These are phyloP conservation scores for Platycheirus albimanus DNA, from an alignment of 2,888 invertebrate genomes.

Conservation along the genomic window DNA sequence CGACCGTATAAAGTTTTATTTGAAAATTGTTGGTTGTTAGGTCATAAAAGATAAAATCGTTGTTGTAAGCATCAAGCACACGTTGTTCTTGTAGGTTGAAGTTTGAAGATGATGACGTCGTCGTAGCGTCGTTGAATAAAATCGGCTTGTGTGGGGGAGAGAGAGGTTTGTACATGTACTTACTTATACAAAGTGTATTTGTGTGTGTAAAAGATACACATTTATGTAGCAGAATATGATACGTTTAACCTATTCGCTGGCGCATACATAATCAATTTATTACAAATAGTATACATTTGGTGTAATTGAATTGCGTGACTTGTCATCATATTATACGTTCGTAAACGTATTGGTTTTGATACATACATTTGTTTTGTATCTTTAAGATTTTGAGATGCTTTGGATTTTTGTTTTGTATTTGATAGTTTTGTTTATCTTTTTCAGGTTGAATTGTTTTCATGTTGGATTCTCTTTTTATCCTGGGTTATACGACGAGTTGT, in stretches of 20 bases:
- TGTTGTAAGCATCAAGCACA: no score
- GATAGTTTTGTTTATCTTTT: constrained; percentile 21
- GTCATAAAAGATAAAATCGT: constrained; percentile 6
- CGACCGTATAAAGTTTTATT: constrained; percentile 38
- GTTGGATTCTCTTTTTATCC: no score
- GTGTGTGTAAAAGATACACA: background rate
- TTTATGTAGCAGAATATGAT: background rate
- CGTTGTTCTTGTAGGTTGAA: no score
- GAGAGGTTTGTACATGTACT: background rate
- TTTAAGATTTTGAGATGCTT: background rate
- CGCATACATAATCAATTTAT: constrained; percentile 46
- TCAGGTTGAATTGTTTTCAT: no score
- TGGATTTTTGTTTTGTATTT: constrained; percentile 16
- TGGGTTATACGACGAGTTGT: no score
- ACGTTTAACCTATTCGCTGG: constrained; percentile 4
- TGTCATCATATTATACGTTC: constrained; percentile 19
- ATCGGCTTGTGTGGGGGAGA: background rate
- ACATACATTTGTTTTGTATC: background rate
- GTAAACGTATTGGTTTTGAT: background rate
- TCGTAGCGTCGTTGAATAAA: no score
- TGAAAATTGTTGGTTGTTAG: constrained; percentile 2
- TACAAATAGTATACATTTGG: constrained; percentile 46
- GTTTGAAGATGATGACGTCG: no score
- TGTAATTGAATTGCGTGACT: constrained; percentile 63
- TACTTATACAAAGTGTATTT: background rate